Evolutionary conservation across 2,888 invertebrate genomes (phyloP), one percentile per base, ranked within the genome.

Genomic region (Capitulum mitella): DNA sequence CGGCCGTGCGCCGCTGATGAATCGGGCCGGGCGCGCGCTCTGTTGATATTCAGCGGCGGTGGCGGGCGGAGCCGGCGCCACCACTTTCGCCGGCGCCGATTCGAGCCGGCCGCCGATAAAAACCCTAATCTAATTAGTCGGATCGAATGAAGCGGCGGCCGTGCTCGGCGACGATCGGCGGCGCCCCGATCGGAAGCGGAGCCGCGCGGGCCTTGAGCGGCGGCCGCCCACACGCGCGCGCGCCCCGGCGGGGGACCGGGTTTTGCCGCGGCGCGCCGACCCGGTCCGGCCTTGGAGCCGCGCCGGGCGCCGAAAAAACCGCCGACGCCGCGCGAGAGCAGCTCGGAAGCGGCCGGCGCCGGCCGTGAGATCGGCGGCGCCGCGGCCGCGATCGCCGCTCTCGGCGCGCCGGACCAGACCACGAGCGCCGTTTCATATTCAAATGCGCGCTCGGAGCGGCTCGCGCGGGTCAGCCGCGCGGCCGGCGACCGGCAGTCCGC

Each of bases 91-190:
- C 64, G 32, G 34, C 37, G 22, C 22, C 22, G 70, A 70, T 70
- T 70, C 40, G 70, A 19, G 70, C 37, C 40, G 70, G 70, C 29
- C 8, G 22, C 26, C 70, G 22, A 37, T 26, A 40, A 70, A 70
- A 70, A 70, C 26, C n/a, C 22, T 70, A 70, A 70, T 70, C 70
- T 70, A 70, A 70, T 70, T 70, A 70, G 70, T 70, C 70, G 70
- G 40, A 70, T 70, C 70, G 70, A 70, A 70, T 70, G 70, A 26
- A 3, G 40, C 19, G 19, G 6, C 37, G 70, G 19, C 34, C 64
- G 64, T 64, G 34, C 64, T 64, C 34, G 70, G 26, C 70, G 70
- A 70, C 70, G 70, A 64, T 22, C n/a, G 64, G 22, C 64, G 61
- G 32, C 29, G 61, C 61, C 29, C 61, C 61, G 61, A 3, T 32